Conservation (phyloP, 2,797 vertebrate genomes). For the Crocodylus rhombifer region DNA sequence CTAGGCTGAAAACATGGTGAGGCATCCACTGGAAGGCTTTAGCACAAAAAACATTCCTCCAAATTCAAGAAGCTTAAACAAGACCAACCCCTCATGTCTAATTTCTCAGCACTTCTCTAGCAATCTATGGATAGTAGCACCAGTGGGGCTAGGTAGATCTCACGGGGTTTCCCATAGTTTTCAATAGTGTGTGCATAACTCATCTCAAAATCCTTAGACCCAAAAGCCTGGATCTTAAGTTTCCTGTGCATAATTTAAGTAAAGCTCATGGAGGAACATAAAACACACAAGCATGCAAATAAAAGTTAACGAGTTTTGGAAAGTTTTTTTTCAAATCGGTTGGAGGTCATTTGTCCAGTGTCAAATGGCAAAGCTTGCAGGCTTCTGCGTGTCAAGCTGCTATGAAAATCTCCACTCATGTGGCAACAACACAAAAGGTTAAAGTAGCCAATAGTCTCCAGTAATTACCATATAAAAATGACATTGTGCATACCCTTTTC, state of each 20-base stretch:
- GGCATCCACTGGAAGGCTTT: neutral
- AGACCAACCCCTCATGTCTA: rapidly evolving
- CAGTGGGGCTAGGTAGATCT: too few relatives aligned
- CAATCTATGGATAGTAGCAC: too few relatives aligned
- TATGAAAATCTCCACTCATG: conserved; percentile 11
- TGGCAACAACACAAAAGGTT: neutral
- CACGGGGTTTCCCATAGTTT: too few relatives aligned
- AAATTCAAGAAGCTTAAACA: neutral
- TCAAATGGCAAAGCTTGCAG: neutral
- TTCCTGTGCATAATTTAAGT: neutral
- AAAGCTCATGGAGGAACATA: neutral
- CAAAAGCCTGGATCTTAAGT: neutral
- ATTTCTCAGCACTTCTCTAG: too few relatives aligned
- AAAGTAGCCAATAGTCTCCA: conserved; percentile 9
- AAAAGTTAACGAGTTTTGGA: neutral
- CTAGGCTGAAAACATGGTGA: neutral
- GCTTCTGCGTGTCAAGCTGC: neutral
- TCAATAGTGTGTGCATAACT: neutral
- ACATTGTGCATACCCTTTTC: conserved; percentile 38
- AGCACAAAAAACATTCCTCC: neutral
- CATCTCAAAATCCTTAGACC: conserved; percentile 11
- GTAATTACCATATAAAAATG: conserved; percentile 12
- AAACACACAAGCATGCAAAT: neutral
- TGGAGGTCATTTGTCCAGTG: rapidly evolving
- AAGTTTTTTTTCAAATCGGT: neutral